Evolutionary conservation across 2,888 invertebrate genomes (phyloP).

Genomic region (Cephus pulcher): DNA sequence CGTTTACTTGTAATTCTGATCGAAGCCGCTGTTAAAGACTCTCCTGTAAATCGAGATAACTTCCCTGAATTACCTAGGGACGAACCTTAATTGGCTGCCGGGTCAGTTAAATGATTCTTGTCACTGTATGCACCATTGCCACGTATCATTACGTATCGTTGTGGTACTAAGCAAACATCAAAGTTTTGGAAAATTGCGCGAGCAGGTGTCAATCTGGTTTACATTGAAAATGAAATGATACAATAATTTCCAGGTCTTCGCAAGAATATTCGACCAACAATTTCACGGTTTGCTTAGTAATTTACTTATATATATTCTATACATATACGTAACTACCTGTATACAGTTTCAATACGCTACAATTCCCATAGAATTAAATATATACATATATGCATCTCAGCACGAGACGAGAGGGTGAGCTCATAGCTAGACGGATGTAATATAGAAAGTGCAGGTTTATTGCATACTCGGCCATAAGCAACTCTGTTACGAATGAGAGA

Average conservation of each 20-base stretch:
- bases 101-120: background rate
- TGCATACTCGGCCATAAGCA: conserved; percentile 39
- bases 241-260: background rate
- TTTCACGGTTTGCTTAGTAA: background rate
- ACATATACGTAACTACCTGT: background rate
- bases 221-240: background rate
- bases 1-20: background rate
- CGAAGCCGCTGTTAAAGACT: background rate
- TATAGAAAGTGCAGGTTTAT: conserved; percentile 45
- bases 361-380: too few relatives aligned
- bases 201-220: too few relatives aligned
- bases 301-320: background rate
- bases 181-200: background rate
- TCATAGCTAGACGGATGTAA: conserved; percentile 37
- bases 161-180: background rate
- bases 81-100: background rate
- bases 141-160: background rate
- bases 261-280: background rate
- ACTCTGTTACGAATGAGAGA: conserved; percentile 26
- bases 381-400: background rate
- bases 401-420: background rate
- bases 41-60: background rate
- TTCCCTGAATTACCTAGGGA: background rate
- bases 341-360: too few relatives aligned
- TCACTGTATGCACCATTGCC: background rate